A percentile compares a stretch with the other conserved stretches of the same genome.
Conservation (phyloP, 2,797 vertebrate genomes). For the Odontamblyopus rebecca region DNA sequence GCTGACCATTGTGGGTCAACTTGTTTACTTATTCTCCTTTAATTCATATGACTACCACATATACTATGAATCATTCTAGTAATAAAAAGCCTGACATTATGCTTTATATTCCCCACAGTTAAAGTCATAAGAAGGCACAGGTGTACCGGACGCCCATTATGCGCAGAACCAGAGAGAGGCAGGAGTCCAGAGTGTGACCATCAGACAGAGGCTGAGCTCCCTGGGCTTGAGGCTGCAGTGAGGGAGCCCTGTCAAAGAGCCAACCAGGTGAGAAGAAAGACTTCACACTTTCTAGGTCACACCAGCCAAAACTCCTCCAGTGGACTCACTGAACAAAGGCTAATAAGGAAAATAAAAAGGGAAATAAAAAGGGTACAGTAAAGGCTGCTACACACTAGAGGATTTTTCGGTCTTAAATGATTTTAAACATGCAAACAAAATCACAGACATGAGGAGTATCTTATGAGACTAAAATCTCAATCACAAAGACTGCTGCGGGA, state of each 20-base stretch:
- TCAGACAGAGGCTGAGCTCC: slow-evolving; percentile 43
- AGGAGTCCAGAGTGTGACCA: slow-evolving; percentile 13
- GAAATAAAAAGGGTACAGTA: slow-evolving; percentile 1
- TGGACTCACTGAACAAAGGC: slow-evolving; percentile 61
- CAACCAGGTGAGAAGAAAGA: slow-evolving; percentile 60
- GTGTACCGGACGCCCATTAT: background rate
- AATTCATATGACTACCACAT: too few species aligned
- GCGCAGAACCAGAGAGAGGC: slow-evolving; percentile 4
- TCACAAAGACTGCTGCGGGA: too few species aligned
- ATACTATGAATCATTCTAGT: too few species aligned
- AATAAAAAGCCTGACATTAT: background rate
- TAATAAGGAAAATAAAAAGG: slow-evolving; percentile 23
- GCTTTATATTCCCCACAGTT: background rate
- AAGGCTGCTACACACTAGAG: too few species aligned
- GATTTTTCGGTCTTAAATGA: too few species aligned
- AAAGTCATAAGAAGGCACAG: background rate
- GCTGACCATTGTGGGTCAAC: too few species aligned
- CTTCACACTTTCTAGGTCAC: slow-evolving; percentile 61
- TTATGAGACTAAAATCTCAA: too few species aligned
- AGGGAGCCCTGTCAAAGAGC: slow-evolving; percentile 53
- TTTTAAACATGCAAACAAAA: too few species aligned
- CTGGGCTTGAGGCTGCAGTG: slow-evolving; percentile 30
- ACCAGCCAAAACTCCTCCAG: slow-evolving; percentile 48
- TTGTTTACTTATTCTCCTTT: too few species aligned
- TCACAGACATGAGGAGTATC: too few species aligned